A percentile compares a stretch with the other conserved stretches of the same genome.
Conservation (phyloP, 2,888 invertebrate genomes). For the Thecophora atra region DNA sequence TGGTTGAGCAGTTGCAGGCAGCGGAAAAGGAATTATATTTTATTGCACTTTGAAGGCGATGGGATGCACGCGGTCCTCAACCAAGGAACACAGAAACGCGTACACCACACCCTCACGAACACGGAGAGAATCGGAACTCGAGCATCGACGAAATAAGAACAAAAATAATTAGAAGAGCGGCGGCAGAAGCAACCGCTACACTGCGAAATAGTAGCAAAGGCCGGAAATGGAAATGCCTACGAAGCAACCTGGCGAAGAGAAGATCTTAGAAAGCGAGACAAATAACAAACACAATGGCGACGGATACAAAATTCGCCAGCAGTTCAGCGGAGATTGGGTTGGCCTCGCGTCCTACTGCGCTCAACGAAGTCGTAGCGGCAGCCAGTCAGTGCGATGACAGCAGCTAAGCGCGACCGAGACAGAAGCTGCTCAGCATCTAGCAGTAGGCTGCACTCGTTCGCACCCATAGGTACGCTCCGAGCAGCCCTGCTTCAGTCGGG, state of each 20-base stretch:
- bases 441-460: background rate
- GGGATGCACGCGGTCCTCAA: too few species aligned
- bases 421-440: background rate
- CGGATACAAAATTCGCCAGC: conserved; percentile 19
- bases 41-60: too few species aligned
- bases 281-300: conserved; percentile 33
- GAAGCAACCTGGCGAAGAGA: background rate
- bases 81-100: conserved; percentile 7
- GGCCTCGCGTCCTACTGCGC: too few species aligned
- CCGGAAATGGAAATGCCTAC: background rate
- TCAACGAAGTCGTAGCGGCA: background rate
- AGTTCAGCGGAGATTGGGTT: too few species aligned
- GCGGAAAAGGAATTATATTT: too few species aligned
- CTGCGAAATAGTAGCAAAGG: too few species aligned
- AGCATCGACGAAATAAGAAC: conserved; percentile 16
- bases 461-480: background rate
- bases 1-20: too few species aligned
- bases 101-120: conserved; percentile 15
- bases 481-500: background rate
- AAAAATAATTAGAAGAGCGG: conserved; percentile 9
- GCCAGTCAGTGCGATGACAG: background rate
- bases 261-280: conserved; percentile 5
- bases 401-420: background rate
- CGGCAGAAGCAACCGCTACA: background rate
- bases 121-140: conserved; percentile 9